Evolutionary conservation across 1,140 invertebrate genomes (phyloP).

Genomic region (Parapsyche elsis): DNA sequence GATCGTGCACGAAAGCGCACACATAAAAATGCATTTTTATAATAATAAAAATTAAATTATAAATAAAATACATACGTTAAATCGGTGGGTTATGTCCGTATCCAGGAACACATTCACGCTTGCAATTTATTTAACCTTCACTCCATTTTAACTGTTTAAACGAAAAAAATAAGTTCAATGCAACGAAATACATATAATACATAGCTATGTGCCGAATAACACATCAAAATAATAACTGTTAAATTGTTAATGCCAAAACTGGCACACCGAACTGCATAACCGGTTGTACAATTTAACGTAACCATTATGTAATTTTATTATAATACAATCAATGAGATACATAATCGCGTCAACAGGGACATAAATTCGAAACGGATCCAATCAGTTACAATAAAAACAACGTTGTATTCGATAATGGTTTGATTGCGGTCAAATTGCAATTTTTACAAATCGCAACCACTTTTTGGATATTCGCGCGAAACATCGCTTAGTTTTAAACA

Average conservation of each 20-base stretch:
- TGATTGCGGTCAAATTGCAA: no score
- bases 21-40: neutral
- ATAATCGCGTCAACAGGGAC: no score
- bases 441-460: no score
- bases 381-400: no score
- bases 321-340: no score
- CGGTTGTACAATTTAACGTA: neutral
- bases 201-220: neutral
- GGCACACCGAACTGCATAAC: constrained; percentile 6
- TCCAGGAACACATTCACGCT: neutral
- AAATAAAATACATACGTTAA: neutral
- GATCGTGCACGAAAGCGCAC: neutral
- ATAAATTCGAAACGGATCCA: no score
- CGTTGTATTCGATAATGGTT: no score
- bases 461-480: no score
- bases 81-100: no score
- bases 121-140: neutral
- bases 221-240: neutral
- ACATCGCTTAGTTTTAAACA: no score
- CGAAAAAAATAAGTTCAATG: neutral
- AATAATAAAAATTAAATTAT: neutral
- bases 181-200: neutral
- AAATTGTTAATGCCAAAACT: constrained; percentile 1
- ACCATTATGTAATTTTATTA: neutral
- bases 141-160: neutral